Evolutionary conservation across 1,140 invertebrate genomes (phyloP), one percentile per base, ranked within the genome.

Genomic region (Calycopis cecrops): DNA sequence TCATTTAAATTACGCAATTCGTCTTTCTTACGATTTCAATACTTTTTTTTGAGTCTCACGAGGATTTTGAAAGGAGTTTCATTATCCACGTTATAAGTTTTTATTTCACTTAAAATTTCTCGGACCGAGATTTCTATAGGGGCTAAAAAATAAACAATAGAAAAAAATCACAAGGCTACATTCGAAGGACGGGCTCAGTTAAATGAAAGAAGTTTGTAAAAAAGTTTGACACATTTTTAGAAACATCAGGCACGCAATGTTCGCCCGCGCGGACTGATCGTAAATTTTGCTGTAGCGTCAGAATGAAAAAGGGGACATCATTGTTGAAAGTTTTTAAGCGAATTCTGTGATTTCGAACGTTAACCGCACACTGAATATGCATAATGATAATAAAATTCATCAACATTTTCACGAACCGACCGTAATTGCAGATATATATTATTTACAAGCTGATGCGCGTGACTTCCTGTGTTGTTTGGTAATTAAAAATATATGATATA

Each of bases 121-220:
- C 73, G 66, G 63, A 59, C 69, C 52, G 55, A 67, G 79, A 84
- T 79, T 80, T 80, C 81, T 79, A 86, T 86, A 77, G 79, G 71
- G 62, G 57, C 64, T 76, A 80, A 82, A 85, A 86, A 86, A 80
- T 73, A 67, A 83, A 80, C 76, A 83, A 83, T 76, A 73, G 69
- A 72, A 71, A 73, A 73, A 78, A 78, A 71, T 71, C 60, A 64
- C 77, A 86, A 86, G 79, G 76, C 77, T 82, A 70, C 70, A 75
- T 65, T 69, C 71, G 71, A 83, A 83, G 80, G 83, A 73, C 81
- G 77, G 78, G 77, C 76, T 72, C 65, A 71, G 67, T 65, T 77
- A 84, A 87, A 87, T 87, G 80, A 87, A 87, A 85, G 81, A 83
- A 87, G 68, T 83, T 82, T 75, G 79, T 86, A 83, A 84, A 86